A percentile compares a stretch with the other conserved stretches of the same genome.
phyloP scores from a whole-genome alignment of 2,888 invertebrate genomes.

The Minunthozetes semirufus region DNA sequence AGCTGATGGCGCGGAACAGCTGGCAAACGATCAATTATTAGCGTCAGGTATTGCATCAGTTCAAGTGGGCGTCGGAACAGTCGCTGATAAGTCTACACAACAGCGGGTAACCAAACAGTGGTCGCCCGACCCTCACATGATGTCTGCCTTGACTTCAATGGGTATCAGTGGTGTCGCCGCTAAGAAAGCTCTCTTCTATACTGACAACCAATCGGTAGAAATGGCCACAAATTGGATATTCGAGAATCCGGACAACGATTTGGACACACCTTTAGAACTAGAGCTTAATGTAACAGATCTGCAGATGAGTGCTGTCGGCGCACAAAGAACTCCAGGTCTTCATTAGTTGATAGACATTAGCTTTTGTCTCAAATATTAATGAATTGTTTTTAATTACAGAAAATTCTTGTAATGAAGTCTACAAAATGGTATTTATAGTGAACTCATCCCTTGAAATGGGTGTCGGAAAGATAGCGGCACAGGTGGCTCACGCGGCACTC shows the following conservation, averaged over 20 bases:
- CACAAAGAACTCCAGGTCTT: conserved; percentile 1
- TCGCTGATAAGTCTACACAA: neutral
- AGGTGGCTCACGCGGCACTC: conserved; percentile 58
- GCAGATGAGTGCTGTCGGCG: neutral
- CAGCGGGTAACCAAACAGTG: conserved; percentile 38
- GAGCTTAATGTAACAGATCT: conserved; percentile 40
- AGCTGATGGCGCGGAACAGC: conserved; percentile 29
- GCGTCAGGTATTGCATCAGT: neutral
- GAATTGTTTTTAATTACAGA: neutral
- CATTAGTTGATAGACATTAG: too few relatives aligned
- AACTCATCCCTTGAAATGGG: conserved; percentile 59
- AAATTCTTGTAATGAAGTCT: conserved; percentile 46
- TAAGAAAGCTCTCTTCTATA: conserved; percentile 53
- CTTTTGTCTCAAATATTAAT: too few relatives aligned
- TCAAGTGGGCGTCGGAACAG: neutral
- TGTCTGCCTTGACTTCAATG: conserved; percentile 50
- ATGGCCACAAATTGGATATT: conserved; percentile 55
- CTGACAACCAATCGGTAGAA: conserved; percentile 55
- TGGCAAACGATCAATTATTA: neutral
- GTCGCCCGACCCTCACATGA: conserved; percentile 50
- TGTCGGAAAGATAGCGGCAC: conserved; percentile 57
- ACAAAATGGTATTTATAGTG: conserved; percentile 61
- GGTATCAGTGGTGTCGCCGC: conserved; percentile 51
- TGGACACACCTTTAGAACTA: conserved; percentile 41
- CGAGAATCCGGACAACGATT: conserved; percentile 50